These are phyloP conservation scores for Arenaria interpres DNA, from an alignment of 2,113 vertebrate genomes.

Conservation along the genomic window DNA sequence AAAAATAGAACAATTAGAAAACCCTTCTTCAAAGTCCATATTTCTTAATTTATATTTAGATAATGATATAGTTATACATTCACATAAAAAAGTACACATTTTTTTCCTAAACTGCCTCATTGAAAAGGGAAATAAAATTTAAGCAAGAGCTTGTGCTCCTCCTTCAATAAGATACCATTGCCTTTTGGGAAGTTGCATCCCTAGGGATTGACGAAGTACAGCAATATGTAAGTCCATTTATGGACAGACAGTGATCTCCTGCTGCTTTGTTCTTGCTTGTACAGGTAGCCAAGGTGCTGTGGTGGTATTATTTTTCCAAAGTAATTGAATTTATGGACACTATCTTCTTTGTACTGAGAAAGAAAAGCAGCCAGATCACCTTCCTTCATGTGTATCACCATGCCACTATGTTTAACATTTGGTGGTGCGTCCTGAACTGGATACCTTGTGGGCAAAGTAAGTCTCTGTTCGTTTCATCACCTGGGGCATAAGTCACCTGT, in stretches of 20 bases:
- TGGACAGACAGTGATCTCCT: neutral
- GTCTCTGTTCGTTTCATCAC: conserved; percentile 35
- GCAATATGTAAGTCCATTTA: neutral
- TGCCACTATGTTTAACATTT: conserved; percentile 91
- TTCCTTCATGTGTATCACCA: conserved; percentile 91
- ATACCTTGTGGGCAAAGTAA: conserved; percentile 92
- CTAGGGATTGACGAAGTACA: neutral
- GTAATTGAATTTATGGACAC: conserved; percentile 89
- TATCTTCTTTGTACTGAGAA: conserved; percentile 88
- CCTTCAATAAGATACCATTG: neutral
- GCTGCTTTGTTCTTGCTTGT: neutral
- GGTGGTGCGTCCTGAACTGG: conserved; percentile 93
- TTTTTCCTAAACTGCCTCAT: neutral
- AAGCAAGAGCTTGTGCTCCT: neutral
- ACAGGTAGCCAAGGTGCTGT: conserved; percentile 87
- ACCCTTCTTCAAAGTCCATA: neutral
- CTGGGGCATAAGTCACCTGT: neutral
- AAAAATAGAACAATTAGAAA: neutral
- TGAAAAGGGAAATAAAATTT: neutral
- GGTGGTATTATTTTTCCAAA: conserved; percentile 94
- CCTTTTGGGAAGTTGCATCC: neutral
- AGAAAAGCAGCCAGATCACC: conserved; percentile 87
- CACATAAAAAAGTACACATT: rapidly evolving
- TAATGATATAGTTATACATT: neutral
- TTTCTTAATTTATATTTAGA: neutral